A percentile compares a stretch with the other conserved stretches of the same genome.
phyloP scores from a whole-genome alignment of 2,113 vertebrate genomes.

The Vidua macroura region DNA sequence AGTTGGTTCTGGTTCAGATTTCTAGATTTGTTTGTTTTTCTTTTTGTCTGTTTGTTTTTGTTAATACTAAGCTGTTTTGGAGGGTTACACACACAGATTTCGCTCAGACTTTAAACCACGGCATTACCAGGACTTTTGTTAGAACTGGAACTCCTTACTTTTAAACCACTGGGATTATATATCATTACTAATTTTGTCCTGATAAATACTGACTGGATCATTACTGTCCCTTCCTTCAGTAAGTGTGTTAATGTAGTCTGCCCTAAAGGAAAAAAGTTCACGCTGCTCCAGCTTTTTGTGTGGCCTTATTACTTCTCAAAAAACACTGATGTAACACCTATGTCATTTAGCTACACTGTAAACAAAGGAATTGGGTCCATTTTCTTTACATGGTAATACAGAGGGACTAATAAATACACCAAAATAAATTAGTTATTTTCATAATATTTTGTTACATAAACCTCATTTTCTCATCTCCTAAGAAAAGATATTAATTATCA shows the following conservation, averaged over 20 bases:
- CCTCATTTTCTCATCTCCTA: neutral
- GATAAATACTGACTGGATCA: constrained; percentile 4
- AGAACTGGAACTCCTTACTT: constrained; percentile 14
- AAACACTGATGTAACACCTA: neutral
- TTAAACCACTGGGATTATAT: constrained; percentile 7
- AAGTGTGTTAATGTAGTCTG: neutral
- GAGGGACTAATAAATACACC: neutral
- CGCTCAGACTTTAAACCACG: neutral
- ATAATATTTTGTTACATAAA: neutral
- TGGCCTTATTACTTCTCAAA: neutral
- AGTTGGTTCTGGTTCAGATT: neutral
- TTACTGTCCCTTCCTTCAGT: neutral
- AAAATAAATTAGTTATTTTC: neutral
- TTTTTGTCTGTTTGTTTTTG: neutral
- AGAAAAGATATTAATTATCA: neutral
- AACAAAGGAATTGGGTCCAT: neutral
- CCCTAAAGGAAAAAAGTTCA: neutral
- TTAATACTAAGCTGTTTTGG: constrained; percentile 2
- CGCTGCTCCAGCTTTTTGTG: neutral
- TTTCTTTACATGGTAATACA: neutral
- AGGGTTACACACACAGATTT: neutral
- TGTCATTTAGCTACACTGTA: neutral
- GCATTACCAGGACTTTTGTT: constrained; percentile 30
- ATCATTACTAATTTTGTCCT: constrained; percentile 29
- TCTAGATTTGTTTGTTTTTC: neutral